Percentiles rank a stretch among this genome's conserved stretches.
Evolutionary conservation across 2,797 vertebrate species (phyloP).

Genomic region (Neosilurus mollespiculum): DNA sequence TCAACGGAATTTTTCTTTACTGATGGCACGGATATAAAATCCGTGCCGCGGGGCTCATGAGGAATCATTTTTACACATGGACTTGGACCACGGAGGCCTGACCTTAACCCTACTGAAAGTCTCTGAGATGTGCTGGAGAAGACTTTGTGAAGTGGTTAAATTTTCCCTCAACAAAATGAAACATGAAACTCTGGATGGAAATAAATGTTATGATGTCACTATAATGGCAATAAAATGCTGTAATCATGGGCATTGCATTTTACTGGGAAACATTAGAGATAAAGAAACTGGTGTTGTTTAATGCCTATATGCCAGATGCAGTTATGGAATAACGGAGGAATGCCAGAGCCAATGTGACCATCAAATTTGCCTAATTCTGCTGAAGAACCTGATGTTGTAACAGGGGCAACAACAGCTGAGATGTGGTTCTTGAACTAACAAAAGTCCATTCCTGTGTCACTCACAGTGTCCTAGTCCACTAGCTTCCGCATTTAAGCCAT

Average conservation of each 20-base stretch:
- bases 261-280: neutral
- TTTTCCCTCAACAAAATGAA: too few species aligned
- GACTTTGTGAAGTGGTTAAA: too few species aligned
- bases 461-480: constrained; percentile 25
- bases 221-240: too few species aligned
- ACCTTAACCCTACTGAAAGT: too few species aligned
- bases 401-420: constrained; percentile 10
- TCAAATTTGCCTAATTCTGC: neutral
- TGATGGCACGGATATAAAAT: too few species aligned
- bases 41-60: too few species aligned
- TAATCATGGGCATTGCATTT: neutral
- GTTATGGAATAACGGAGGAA: constrained; percentile 45
- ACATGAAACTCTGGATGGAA: too few species aligned
- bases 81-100: too few species aligned
- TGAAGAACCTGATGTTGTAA: neutral
- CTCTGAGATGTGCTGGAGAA: too few species aligned
- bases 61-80: too few species aligned
- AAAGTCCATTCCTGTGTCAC: constrained; percentile 43
- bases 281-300: constrained; percentile 2
- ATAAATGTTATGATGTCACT: too few species aligned
- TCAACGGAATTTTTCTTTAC: too few species aligned
- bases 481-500: neutral
- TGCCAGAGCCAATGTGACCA: constrained; percentile 47
- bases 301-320: constrained; percentile 64
- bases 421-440: constrained; percentile 29